Conservation (phyloP, 1,140 invertebrate genomes). For the Phocides pigmalion region DNA sequence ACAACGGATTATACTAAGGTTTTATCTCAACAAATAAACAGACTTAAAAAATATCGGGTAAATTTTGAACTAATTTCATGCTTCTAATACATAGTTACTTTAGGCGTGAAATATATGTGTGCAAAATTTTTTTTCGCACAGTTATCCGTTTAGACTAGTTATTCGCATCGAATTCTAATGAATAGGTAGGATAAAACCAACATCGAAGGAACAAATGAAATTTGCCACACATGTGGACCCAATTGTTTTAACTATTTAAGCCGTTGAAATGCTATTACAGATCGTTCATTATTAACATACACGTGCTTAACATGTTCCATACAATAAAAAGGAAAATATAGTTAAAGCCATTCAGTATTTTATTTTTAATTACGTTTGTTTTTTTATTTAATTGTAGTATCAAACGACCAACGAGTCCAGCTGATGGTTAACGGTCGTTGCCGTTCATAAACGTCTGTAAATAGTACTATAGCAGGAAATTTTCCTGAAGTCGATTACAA, state of each 20-base stretch:
- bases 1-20: constrained; percentile 26
- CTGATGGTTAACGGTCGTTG: too few species aligned
- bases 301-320: background rate
- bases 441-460: too few species aligned
- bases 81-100: too few species aligned
- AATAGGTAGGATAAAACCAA: constrained; percentile 31
- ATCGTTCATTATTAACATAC: constrained; percentile 2
- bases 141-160: constrained; percentile 14
- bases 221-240: constrained; percentile 41
- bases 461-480: too few species aligned
- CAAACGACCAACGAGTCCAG: too few species aligned
- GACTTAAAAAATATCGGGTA: too few species aligned
- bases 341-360: too few species aligned
- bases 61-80: too few species aligned
- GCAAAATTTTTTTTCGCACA: constrained; percentile 14
- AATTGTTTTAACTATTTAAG: constrained; percentile 23
- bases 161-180: constrained; percentile 33
- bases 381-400: too few species aligned
- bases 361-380: too few species aligned
- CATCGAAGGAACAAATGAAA: constrained; percentile 37
- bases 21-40: constrained; percentile 1
- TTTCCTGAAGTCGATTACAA: too few species aligned
- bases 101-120: background rate
- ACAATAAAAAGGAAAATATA: background rate
- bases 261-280: constrained; percentile 24